A percentile compares a stretch with the other conserved stretches of the same genome.
These are phyloP conservation scores for Aythya baeri DNA, from an alignment of 2,113 vertebrate genomes.

Conservation along the genomic window DNA sequence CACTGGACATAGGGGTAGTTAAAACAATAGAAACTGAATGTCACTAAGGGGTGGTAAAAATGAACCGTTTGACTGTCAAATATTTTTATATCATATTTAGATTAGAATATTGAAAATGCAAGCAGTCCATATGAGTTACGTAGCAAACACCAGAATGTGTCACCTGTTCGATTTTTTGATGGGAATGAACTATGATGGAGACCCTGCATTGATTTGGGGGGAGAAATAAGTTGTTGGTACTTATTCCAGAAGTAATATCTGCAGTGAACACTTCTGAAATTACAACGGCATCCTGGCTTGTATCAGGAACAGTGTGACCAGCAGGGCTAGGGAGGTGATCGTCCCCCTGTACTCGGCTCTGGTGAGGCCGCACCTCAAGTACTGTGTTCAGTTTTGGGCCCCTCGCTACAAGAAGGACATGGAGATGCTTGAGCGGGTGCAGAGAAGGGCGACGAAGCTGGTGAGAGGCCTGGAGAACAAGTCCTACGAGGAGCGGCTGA, in stretches of 20 bases:
- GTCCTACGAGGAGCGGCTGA: too few relatives aligned
- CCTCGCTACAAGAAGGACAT: too few relatives aligned
- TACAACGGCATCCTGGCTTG: rapidly evolving
- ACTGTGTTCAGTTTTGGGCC: too few relatives aligned
- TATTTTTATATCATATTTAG: conserved; percentile 36
- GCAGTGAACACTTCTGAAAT: background rate
- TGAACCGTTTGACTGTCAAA: conserved; percentile 24
- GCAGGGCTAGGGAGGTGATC: too few relatives aligned
- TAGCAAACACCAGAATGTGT: background rate
- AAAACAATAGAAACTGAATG: conserved; percentile 35
- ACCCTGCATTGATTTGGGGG: background rate
- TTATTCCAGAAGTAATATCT: background rate
- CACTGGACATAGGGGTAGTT: conserved; percentile 31
- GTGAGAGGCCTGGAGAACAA: too few relatives aligned
- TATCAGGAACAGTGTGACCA: too few relatives aligned
- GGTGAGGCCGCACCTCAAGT: too few relatives aligned
- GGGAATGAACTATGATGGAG: background rate
- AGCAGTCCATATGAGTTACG: background rate
- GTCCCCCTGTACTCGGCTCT: too few relatives aligned
- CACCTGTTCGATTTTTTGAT: background rate
- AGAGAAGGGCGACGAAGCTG: too few relatives aligned
- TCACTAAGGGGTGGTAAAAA: conserved; percentile 14
- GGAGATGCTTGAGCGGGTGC: too few relatives aligned
- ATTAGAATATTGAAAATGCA: conserved; percentile 19
- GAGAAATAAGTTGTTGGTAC: background rate